Evolutionary conservation across 2,888 invertebrate species (phyloP), one percentile per base, ranked within the genome.

Genomic region (Rotaria sp.): DNA sequence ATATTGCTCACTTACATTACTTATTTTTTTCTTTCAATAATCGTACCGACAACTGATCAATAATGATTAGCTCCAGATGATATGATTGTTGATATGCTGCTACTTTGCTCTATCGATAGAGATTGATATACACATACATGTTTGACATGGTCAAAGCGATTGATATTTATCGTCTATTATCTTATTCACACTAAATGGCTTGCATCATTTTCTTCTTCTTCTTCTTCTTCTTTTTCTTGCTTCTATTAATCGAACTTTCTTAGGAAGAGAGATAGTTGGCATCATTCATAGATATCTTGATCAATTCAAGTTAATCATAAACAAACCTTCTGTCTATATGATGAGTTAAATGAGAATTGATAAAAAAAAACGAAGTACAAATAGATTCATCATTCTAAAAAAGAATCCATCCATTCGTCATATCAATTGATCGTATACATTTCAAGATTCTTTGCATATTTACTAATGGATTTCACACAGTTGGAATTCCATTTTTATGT

Each of bases 91-190:
- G 67, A 67, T 67, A 67, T 67, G 67, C 67, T 67, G 67, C 67
- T 67, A 67, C 67, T 67, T 67, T 67, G 67, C 67, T 67, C 67
- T 67, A 67, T 67, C 67, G 15, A 67, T 67, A 30, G 18, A 67
- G 67, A 67, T 67, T 67, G 67, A 67, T 67, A 67, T 67, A 67
- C 67, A 67, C 67, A 67, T 30, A 38, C 15, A 67, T 67, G 67
- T 67, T 67, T 67, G 67, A 67, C 67, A 67, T 67, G 67, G 67
- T 67, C 67, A 67, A 67, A 67, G 67, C 67, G 67, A 67, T 67
- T 67, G 67, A 67, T 67, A 67, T 67, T 67, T 67, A 67, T 67
- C 67, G 67, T 67, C 67, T 67, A 67, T 67, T 67, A 67, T 67
- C 67, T 67, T 67, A 67, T 67, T 67, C 67, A 67, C 21, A 67